phyloP scores from a whole-genome alignment of 2,797 vertebrate genomes.

The Lithobates pipiens region DNA sequence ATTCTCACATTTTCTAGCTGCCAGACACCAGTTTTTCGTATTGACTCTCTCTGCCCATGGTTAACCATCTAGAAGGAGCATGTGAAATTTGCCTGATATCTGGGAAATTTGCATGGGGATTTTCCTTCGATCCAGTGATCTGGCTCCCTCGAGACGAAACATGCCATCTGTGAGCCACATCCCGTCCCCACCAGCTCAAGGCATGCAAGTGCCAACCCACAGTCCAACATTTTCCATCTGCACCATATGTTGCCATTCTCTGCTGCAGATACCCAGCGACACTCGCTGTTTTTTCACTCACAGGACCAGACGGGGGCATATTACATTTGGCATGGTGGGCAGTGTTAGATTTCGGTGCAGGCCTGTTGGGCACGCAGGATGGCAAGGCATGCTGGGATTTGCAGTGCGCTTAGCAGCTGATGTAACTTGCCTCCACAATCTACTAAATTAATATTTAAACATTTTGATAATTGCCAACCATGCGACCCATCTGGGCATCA shows the following conservation, averaged over 20 bases:
- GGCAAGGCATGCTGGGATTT: background rate
- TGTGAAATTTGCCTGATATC: slow-evolving; percentile 49
- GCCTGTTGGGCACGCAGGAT: background rate
- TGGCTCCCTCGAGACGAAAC: slow-evolving; percentile 15
- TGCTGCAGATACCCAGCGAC: slow-evolving; percentile 35
- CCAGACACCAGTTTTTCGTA: slow-evolving; percentile 6
- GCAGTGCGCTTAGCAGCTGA: background rate
- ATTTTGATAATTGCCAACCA: background rate
- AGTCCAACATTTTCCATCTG: slow-evolving; percentile 50
- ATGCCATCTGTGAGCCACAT: background rate
- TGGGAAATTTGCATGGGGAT: slow-evolving; percentile 39
- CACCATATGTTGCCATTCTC: slow-evolving; percentile 6
- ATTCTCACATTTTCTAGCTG: slow-evolving; percentile 1
- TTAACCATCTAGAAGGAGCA: slow-evolving; percentile 52
- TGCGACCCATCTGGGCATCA: background rate
- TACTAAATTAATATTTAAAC: too few species aligned
- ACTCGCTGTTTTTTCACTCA: slow-evolving; percentile 21
- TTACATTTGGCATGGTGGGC: slow-evolving; percentile 24
- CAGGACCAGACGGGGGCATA: slow-evolving; percentile 8
- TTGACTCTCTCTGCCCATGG: slow-evolving; percentile 46
- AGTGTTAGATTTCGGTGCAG: background rate
- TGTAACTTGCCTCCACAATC: too few species aligned
- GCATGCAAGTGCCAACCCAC: slow-evolving; percentile 49
- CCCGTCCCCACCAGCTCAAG: slow-evolving; percentile 56
- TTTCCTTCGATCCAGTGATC: slow-evolving; percentile 53